Conservation (phyloP, 1,140 invertebrate genomes). For the Leptopilina clavipes region DNA sequence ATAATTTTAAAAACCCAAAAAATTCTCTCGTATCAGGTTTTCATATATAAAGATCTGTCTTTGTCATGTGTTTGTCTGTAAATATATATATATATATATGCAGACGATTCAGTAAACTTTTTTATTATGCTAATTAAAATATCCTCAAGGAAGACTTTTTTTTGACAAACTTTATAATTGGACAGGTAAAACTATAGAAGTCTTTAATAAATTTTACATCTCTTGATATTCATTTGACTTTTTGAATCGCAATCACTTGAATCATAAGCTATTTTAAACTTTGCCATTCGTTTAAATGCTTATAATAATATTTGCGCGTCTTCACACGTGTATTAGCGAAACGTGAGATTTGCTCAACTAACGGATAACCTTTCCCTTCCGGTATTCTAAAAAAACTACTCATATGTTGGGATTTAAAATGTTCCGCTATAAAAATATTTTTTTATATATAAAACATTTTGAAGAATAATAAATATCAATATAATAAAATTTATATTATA, state of each 20-base stretch:
- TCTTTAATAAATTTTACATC: background rate
- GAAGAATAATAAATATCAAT: no score
- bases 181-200: background rate
- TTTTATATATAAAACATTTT: no score
- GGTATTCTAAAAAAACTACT: slow-evolving; percentile 2
- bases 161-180: background rate
- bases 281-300: slow-evolving; percentile 12
- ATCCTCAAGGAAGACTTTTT: background rate
- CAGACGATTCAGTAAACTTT: background rate
- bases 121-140: background rate
- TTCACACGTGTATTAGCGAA: background rate
- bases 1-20: background rate
- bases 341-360: slow-evolving; percentile 16
- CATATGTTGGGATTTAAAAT: background rate
- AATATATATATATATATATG: background rate
- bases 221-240: slow-evolving; percentile 4
- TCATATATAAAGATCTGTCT: background rate
- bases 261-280: background rate
- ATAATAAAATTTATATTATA: no score
- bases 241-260: background rate
- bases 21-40: slow-evolving; percentile 10
- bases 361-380: slow-evolving; percentile 25
- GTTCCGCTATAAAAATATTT: background rate
- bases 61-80: background rate
- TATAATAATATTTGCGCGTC: slow-evolving; percentile 11